Base-by-base conservation (phyloP, 23 tunicate genomes). In the Ascidia mentula region DNA sequence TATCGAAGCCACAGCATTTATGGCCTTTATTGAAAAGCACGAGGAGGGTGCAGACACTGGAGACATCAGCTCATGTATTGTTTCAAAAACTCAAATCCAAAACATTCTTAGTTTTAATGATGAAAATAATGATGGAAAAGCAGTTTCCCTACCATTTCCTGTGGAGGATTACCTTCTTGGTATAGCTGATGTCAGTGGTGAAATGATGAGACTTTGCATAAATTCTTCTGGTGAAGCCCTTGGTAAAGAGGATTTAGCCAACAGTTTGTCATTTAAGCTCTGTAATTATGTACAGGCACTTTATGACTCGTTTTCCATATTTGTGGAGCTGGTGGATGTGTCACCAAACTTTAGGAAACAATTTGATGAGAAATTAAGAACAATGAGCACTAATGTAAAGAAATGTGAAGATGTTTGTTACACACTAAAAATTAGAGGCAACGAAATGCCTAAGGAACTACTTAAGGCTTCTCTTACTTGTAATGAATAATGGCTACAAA, bases 381-480 rank as follows among this genome's bases (percentile, higher is more conserved):
- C 77, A 17, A 85, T 85, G 89, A 77, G 45, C 0, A 60, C 83
- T 5, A 79, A 75, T 32, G 32, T 85, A 32, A 61, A 74, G 9
- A 85, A 85, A 78, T 82, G 81, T 26, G 89, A 85, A 78, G 83
- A 85, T n/a, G 70, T 37, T 12, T 77, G 89, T 34, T 85, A 85
- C 36, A 75, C 74, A 12, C 26, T 85, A 37, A 74, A 69, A 40
- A 33, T 85, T 3, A 42, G 89, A 6, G 89, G 82, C 31, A 31
- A 40, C 6, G 89, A 85, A 70, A 79, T 79, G 34, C 83, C 74
- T 13, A 36, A 79, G 13, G 38, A 79, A 24, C 13, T 79, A 38
- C 33, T 79, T 22, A 5, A 77, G 46, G 59, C 46, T 12, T 26
- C 39, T n/a, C n/a, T n/a, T n/a, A n/a, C n/a, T n/a, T n/a, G n/a